Base-by-base conservation (phyloP, 1,140 invertebrate genomes). In the Teleopsis dalmanni region DNA sequence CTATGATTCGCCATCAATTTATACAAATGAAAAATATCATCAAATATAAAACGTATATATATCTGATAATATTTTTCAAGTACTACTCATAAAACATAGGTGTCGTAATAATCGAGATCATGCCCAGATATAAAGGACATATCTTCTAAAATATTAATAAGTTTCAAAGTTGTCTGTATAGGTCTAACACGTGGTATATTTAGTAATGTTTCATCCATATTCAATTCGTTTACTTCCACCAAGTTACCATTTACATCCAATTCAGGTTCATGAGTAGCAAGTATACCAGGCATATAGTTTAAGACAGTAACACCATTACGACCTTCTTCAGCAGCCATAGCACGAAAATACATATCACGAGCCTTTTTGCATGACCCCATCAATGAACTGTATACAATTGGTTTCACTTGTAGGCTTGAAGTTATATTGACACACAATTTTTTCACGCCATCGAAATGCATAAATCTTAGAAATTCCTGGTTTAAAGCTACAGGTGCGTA, bases 231-330 rank as follows among this genome's bases (percentile, higher is more conserved):
- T 10, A 57, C 50, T 18, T 34, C 47, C 22, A 64, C 43, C 36
- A 53, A 38, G 43, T 67, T 67, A n/a, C 58, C 60, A 42, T 67
- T 67, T 0, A 54, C 16, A 51, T 67, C 64, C 22, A 44, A 56
- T 18, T 79, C 69, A 14, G 85, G 73, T 55, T 76, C 73, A 29
- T 82, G 71, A 37, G 84, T 80, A 87, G 95, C 94, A 25, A 88
- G 80, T 1, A 93, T 94, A 13, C 95, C 94, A 1, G 95, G 94
- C 4, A 90, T 84, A 74, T 96, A 98, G 71, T 83, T 95, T 7
- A 98, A 71, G 9, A 95, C 83, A 53, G 81, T 76, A 0, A 93
- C 73, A 16, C 78, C 62, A 4, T 27, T 27, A 4, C 53, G 56
- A 13, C 36, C 34, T 75, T 97, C 94, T 50, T 62, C 64, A 7